phyloP scores from a whole-genome alignment of 1,140 invertebrate genomes.

The Lysiphlebus fabarum region DNA sequence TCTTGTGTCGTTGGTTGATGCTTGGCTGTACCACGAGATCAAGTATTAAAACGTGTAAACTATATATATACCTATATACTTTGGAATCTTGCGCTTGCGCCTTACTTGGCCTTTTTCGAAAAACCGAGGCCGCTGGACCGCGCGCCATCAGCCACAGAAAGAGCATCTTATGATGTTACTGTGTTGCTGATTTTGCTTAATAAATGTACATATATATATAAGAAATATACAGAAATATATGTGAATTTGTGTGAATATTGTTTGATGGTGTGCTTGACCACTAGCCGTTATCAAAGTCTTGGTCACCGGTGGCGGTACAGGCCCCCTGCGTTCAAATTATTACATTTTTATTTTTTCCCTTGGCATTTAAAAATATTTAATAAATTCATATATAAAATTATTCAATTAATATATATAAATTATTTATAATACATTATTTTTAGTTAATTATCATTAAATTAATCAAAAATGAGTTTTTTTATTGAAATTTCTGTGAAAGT shows the following conservation, averaged over 20 bases:
- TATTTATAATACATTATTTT: too few relatives aligned
- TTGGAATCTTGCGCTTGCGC: constrained; percentile 21
- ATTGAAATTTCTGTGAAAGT: too few relatives aligned
- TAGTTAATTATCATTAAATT: too few relatives aligned
- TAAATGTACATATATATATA: constrained; percentile 1
- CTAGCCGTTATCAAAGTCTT: background rate
- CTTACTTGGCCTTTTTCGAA: constrained; percentile 14
- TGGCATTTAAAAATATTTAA: background rate
- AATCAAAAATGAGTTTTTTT: too few relatives aligned
- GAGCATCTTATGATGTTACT: background rate
- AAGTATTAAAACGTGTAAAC: too few relatives aligned
- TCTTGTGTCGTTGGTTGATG: too few relatives aligned
- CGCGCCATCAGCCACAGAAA: background rate
- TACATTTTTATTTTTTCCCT: background rate
- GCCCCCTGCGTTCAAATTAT: background rate
- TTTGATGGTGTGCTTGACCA: background rate
- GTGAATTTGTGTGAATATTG: background rate
- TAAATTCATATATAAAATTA: too few relatives aligned
- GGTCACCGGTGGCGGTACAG: constrained; percentile 1
- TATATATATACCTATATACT: background rate
- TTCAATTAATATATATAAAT: too few relatives aligned
- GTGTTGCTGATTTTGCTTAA: background rate
- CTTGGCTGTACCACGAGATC: too few relatives aligned
- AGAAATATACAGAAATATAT: background rate
- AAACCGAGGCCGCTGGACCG: constrained; percentile 14